A percentile compares a stretch with the other conserved stretches of the same genome.
phyloP scores from a whole-genome alignment of 2,888 invertebrate species.

The Drosophila austrosaltans region DNA sequence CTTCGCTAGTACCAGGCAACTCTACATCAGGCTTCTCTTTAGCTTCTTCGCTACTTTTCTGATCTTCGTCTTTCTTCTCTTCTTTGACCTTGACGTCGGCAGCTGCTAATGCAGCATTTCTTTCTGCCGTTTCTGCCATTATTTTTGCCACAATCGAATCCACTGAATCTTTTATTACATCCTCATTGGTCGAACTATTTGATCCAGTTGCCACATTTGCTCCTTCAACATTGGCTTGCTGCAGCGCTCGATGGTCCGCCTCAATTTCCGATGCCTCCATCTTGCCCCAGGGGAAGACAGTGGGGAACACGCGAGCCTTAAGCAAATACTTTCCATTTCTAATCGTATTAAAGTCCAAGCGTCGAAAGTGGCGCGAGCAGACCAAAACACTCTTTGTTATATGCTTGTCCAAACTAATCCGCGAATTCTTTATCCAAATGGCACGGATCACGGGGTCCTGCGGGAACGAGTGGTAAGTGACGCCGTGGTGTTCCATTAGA shows the following conservation, averaged over 20 bases:
- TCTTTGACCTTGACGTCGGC: slow-evolving; percentile 34
- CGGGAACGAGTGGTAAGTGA: slow-evolving; percentile 91
- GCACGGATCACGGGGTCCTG: slow-evolving; percentile 86
- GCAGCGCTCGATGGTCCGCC: slow-evolving; percentile 69
- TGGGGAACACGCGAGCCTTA: slow-evolving; percentile 88
- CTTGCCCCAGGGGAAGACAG: slow-evolving; percentile 88
- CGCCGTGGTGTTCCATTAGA: slow-evolving; percentile 85
- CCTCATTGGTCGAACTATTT: slow-evolving; percentile 56
- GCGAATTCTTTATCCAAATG: slow-evolving; percentile 88
- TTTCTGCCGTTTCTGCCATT: slow-evolving; percentile 76
- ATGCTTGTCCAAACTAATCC: slow-evolving; percentile 84
- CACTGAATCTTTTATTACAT: slow-evolving; percentile 74
- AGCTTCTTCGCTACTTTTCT: neutral
- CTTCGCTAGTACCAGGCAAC: slow-evolving; percentile 10
- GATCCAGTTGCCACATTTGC: slow-evolving; percentile 42
- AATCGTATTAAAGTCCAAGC: slow-evolving; percentile 89
- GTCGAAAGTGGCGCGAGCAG: slow-evolving; percentile 90
- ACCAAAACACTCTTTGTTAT: slow-evolving; percentile 87
- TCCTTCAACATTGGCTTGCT: slow-evolving; percentile 54
- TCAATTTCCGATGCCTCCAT: slow-evolving; percentile 72
- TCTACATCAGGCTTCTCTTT: slow-evolving; percentile 9
- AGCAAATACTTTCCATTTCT: slow-evolving; percentile 88
- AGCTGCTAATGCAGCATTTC: slow-evolving; percentile 70
- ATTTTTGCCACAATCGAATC: slow-evolving; percentile 79
- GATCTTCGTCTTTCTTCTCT: slow-evolving; percentile 3